A percentile compares a stretch with the other conserved stretches of the same genome.
Conservation (phyloP, 2,113 vertebrate genomes). For the Pelecanoides urinatrix region DNA sequence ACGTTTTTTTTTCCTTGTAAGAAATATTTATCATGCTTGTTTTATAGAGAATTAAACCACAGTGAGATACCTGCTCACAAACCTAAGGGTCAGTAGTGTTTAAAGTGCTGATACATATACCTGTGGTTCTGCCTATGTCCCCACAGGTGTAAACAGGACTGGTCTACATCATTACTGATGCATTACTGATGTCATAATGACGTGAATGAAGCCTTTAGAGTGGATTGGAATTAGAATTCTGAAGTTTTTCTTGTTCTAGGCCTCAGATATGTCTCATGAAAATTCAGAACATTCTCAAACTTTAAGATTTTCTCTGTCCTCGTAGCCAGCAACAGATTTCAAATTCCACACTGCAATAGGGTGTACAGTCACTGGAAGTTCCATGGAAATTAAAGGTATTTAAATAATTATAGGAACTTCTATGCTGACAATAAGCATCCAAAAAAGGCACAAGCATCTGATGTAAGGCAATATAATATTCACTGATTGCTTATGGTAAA, state of each 20-base stretch:
- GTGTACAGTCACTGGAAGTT: not conserved
- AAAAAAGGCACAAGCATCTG: not conserved
- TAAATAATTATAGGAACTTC: not conserved
- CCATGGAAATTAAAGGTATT: not conserved
- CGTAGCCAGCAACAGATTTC: not conserved
- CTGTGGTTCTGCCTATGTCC: not conserved
- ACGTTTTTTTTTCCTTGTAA: not conserved
- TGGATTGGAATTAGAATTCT: not conserved
- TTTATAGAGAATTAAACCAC: not conserved
- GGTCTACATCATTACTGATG: not conserved
- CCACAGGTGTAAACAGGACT: not conserved
- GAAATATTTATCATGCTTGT: fast-evolving
- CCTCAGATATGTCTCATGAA: not conserved
- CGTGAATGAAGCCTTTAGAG: not conserved
- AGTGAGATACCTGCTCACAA: not conserved
- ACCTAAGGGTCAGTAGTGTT: not conserved
- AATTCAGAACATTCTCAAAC: not conserved
- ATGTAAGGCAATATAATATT: not conserved
- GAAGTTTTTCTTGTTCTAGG: not conserved
- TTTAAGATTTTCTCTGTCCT: not conserved
- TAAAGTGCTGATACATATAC: not conserved
- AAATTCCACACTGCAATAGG: not conserved
- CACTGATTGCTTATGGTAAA: not conserved
- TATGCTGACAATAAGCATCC: not conserved
- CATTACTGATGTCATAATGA: not conserved